Conservation (phyloP, 2,113 vertebrate species). For the Mungos mungo region DNA sequence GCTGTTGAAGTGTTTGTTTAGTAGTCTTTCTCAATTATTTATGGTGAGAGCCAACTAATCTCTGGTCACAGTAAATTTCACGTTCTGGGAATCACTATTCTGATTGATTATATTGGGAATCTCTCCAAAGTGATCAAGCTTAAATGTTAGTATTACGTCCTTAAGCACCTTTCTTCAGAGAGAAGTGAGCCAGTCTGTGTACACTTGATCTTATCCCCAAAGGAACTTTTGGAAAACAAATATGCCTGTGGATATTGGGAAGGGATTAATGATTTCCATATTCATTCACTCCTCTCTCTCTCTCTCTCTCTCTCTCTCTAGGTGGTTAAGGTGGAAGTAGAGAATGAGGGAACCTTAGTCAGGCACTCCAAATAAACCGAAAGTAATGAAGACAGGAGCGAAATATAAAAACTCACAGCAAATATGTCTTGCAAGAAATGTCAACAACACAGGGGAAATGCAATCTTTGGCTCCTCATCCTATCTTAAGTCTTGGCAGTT, state of each 20-base stretch:
- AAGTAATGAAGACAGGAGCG: constrained; percentile 48
- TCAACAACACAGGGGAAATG: constrained; percentile 11
- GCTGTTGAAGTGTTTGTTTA: constrained; percentile 68
- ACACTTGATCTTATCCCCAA: not conserved
- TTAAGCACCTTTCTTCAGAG: not conserved
- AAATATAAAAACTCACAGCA: constrained; percentile 46
- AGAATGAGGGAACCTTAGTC: not conserved
- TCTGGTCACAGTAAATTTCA: constrained; percentile 54
- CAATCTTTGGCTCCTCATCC: not conserved
- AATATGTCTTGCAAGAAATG: constrained; percentile 49
- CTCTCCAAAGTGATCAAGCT: constrained; percentile 14
- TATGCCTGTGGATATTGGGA: not conserved
- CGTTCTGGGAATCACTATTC: not conserved
- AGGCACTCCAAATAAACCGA: constrained; percentile 22
- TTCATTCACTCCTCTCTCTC: not conserved
- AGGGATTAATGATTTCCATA: not conserved
- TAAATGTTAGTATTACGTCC: not conserved
- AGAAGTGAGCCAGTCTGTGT: not conserved
- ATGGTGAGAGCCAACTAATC: constrained; percentile 56
- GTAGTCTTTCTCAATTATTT: constrained; percentile 72
- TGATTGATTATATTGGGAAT: constrained; percentile 18
- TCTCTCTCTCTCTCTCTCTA: not conserved
- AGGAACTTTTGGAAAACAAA: constrained; percentile 3
- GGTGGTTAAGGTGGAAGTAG: not conserved
- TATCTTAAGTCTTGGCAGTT: constrained; percentile 65